Evolutionary conservation across 2,888 invertebrate species (phyloP), one percentile per base, ranked within the genome.

Genomic region (Habroteleia sp.): DNA sequence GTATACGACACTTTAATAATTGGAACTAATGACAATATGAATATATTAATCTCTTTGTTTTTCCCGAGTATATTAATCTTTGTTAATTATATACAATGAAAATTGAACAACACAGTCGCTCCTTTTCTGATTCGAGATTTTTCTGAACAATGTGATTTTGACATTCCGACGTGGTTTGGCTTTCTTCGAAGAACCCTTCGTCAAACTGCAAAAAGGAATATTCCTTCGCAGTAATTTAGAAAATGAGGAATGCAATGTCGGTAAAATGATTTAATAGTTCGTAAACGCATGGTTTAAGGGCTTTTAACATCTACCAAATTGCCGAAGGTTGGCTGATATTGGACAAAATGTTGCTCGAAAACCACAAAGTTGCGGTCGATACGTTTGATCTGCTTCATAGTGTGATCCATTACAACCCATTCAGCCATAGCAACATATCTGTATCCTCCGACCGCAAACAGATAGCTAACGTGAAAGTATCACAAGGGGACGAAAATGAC

Each of bases 361-460:
- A 76, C 85, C 81, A 52, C 83, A 82, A 82, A 81, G 79, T 62
- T 80, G 82, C 71, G 82, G 83, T 80, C 82, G 81, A 84, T 84
- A 83, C 81, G 83, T 84, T 42, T 84, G 82, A 82, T 85, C 83
- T 77, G 79, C 56, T 54, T 35, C 54, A 66, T 66, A 66, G 78
- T 69, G 76, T 65, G 76, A 80, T 76, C 68, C 69, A 76, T 66
- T 78, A 80, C 77, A 68, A 74, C 68, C 69, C 60, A 75, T 58
- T 71, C 77, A 71, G 50, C 77, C 76, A 74, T 79, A 76, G 74
- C 77, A 60, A 35, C 62, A 62, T 74, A 56, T 56, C 66, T 52
- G 74, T 8, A 75, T 16, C 39, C 39, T 65, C 39, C 69, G 25
- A 75, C 72, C 76, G 11, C 77, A 63, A 73, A 46, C 29, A 44